Conservation (phyloP, 2,797 vertebrate genomes). For the Anguilla marmorata region DNA sequence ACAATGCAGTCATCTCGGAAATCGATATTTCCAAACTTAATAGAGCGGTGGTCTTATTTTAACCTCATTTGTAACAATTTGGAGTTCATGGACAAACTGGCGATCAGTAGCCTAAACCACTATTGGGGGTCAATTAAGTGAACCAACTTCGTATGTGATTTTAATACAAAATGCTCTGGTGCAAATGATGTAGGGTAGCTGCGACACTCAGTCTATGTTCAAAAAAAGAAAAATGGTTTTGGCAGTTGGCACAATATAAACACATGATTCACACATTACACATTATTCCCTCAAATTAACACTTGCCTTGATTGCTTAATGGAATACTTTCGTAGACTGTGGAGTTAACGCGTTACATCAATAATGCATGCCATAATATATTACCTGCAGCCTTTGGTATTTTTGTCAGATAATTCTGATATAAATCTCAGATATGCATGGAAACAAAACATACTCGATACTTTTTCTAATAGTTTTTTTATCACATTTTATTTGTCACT, state of each 20-base stretch:
- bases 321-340: neutral
- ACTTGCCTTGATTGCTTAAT: neutral
- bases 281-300: neutral
- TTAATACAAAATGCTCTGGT: neutral
- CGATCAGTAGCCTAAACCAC: neutral
- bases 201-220: neutral
- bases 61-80: neutral
- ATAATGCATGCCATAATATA: neutral
- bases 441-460: neutral
- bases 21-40: neutral
- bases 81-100: neutral
- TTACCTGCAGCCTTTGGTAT: neutral
- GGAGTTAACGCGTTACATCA: neutral
- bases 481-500: neutral
- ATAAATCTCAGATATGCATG: neutral
- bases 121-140: neutral
- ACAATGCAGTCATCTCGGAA: neutral
- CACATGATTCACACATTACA: neutral
- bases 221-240: neutral
- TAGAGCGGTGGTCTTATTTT: neutral
- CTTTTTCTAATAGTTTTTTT: neutral
- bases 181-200: neutral
- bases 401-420: neutral
- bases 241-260: neutral
- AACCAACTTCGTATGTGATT: neutral